Evolutionary conservation across 2,888 invertebrate species (phyloP), one percentile per base, ranked within the genome.

Genomic region (Heliothis peltigera): DNA sequence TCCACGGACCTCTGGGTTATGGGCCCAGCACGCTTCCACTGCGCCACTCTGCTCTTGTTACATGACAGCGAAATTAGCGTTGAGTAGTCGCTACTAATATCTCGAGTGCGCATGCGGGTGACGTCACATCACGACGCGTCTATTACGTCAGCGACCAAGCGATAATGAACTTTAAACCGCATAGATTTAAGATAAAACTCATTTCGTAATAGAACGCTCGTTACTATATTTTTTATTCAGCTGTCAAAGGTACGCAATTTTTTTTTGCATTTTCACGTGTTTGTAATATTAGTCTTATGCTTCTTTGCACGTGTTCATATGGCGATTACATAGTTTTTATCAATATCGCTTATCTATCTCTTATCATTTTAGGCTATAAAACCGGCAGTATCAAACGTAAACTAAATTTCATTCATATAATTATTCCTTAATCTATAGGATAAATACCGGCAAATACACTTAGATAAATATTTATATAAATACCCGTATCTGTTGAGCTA

Each of bases 1-100:
- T 97, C 97, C 97, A 97, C 97, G 97, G 97, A 97, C 97, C 97
- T 97, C 97, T 97, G 97, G 96, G 97, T 97, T 97, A 97, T 97
- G 96, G 97, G 97, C 96, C 97, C 96, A 97, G 96, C 97, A 97
- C 97, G 97, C 96, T 96, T 96, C 97, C 97, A 96, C 96, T 97
- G 97, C 97, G 96, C 96, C 96, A 97, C 96, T 96, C 96, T 96
- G 96, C 96, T 96, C 86, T 84, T 87, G 75, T 0, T 0, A 0
- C 4, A 0, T 0, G 0, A 0, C 0, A 25, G 6, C 80, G 87
- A 91, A 91, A 90, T 89, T 85, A 82, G 3, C 56, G 62, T 70
- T 63, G 39, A 19, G 4, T 75, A 75, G 53, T 60, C 49, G 58
- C 28, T 35, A 19, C 17, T 19, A 22, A 43, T 63, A 75, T 64